A percentile compares a stretch with the other conserved stretches of the same genome.
These are phyloP conservation scores for Sebastes schlegelii DNA, from an alignment of 2,113 vertebrate genomes.

Conservation along the genomic window DNA sequence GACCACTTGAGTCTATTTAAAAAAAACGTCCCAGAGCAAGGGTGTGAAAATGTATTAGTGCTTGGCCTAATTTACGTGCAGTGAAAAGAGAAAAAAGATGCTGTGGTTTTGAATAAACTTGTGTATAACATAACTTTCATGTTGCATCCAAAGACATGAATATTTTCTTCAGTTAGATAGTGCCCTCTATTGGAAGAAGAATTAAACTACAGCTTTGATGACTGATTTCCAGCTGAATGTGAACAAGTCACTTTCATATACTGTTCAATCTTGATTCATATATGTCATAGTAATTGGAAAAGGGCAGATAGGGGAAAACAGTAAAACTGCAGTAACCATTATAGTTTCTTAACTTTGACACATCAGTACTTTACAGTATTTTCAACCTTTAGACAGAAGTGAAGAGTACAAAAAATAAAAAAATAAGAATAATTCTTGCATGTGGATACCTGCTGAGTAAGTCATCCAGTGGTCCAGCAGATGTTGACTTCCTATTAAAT, in stretches of 20 bases:
- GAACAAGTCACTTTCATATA: not conserved
- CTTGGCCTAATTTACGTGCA: slow-evolving; percentile 26
- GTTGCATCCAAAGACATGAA: not conserved
- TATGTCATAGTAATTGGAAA: not conserved
- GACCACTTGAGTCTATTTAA: slow-evolving; percentile 19
- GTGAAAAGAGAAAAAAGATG: not conserved
- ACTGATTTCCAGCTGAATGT: not conserved
- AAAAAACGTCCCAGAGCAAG: slow-evolving; percentile 9
- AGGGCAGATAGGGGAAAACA: not conserved
- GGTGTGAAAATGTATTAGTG: slow-evolving; percentile 10
- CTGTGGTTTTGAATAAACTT: not conserved
- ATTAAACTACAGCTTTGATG: slow-evolving; percentile 17
- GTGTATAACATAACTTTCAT: not conserved
- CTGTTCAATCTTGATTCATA: not conserved
- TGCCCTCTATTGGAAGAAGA: slow-evolving; percentile 59
- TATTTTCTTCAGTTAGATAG: slow-evolving; percentile 4
- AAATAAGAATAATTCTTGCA: not conserved
- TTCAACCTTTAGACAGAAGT: not conserved
- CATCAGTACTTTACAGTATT: not conserved
- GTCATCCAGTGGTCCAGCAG: not conserved
- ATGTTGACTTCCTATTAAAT: too few relatives aligned
- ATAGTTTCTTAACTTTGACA: not conserved
- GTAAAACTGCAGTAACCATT: not conserved
- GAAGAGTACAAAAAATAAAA: not conserved
- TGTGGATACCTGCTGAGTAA: not conserved